Evolutionary conservation across 2,113 vertebrate genomes (phyloP).

Genomic region (Apaloderma vittatum): DNA sequence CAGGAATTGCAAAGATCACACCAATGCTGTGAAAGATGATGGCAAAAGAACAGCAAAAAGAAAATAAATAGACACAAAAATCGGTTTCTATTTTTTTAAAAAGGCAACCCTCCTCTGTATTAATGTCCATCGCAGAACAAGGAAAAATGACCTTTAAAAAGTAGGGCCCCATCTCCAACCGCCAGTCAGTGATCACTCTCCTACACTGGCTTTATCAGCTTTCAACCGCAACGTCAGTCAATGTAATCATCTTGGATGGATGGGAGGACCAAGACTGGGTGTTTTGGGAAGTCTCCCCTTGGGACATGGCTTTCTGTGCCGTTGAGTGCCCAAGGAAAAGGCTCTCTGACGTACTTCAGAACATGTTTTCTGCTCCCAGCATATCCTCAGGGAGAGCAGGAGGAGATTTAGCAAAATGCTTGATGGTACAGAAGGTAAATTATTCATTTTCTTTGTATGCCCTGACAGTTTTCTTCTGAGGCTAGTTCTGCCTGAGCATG

Average conservation of each 20-base stretch:
- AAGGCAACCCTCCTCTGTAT: background rate
- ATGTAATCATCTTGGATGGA: background rate
- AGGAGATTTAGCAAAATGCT: background rate
- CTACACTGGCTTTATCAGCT: background rate
- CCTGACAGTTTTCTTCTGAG: background rate
- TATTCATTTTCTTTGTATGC: fast-evolving
- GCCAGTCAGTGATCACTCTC: background rate
- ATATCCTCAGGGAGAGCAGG: background rate
- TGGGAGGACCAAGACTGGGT: background rate
- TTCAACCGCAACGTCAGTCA: background rate
- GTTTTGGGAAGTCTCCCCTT: background rate
- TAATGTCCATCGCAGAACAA: background rate
- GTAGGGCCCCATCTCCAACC: background rate
- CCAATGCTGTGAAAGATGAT: background rate
- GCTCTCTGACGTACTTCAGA: background rate
- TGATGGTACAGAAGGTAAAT: background rate
- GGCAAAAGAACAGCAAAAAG: background rate
- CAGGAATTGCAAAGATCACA: background rate
- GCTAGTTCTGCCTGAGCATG: background rate
- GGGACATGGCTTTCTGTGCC: background rate
- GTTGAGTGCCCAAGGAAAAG: background rate
- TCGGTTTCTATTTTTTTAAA: background rate
- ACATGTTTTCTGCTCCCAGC: background rate
- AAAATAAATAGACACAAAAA: background rate
- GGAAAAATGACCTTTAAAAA: background rate